Evolutionary conservation across 1,140 invertebrate genomes (phyloP), one percentile per base, ranked within the genome.

Genomic region (Hypothenemus hampei): DNA sequence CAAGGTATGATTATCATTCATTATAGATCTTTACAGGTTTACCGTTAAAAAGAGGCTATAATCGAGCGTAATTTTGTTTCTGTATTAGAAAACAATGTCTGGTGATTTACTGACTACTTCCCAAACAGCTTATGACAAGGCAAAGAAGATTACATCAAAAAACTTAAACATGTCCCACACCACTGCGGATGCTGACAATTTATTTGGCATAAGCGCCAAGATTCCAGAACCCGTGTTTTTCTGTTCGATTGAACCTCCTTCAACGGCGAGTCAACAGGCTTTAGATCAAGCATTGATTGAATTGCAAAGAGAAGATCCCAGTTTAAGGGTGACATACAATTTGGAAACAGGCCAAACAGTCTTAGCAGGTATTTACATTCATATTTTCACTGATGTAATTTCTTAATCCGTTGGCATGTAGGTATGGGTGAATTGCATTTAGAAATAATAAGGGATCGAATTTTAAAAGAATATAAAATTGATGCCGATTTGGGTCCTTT

Each of bases 341-440:
- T 57, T 76, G 10, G 86, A 91, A 40, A 89, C 86, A 0, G 88
- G 87, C 1, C 93, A 98, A 75, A 93, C 86, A 1, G 81, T 97
- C 57, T 75, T 97, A 3, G 83, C 82, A 49, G 87, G 50, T 53
- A 37, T 52, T 49, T 22, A 33, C 44, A 35, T 54, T 2, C n/a
- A 20, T 46, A 29, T 16, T 46, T 23, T 37, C 29, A 22, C 11
- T 39, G 23, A 29, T 13, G n/a, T 26, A n/a, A 11, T 26, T 44
- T n/a, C 19, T 7, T 20, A 20, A 41, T 8, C 39, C 8, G 6
- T 4, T 19, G 26, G 10, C 7, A 44, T 43, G 3, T 53, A 53
- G 53, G 91, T 13, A 98, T 98, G 95, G 97, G 97, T 5, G 94
- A 99, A 74, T 75, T 99, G 3, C 96, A 99, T 72, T 76, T 99